Conservation (phyloP, 2,797 vertebrate species). For the Limosa lapponica region DNA sequence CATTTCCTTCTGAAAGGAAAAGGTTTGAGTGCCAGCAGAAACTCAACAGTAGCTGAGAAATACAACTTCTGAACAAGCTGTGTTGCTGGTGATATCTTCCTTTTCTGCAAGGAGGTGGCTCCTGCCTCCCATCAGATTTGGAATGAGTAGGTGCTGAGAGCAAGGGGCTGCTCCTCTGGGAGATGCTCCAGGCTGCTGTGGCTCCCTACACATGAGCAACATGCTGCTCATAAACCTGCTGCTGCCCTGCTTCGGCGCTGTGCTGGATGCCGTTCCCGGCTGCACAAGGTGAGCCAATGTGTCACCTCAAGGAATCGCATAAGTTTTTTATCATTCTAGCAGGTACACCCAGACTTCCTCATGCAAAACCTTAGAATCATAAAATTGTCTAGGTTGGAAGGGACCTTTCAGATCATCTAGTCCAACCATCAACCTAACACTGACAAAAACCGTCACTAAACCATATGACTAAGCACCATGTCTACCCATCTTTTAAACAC, state of each 20-base stretch:
- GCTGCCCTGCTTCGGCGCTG: background rate
- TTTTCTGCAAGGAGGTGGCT: background rate
- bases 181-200: background rate
- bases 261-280: background rate
- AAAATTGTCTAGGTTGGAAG: too few relatives aligned
- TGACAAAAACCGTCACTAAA: too few relatives aligned
- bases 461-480: too few relatives aligned
- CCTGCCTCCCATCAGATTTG: background rate
- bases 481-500: too few relatives aligned
- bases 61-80: background rate
- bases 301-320: background rate
- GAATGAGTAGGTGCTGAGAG: background rate
- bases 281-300: fast-evolving
- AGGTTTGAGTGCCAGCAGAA: background rate
- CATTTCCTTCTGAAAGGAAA: background rate
- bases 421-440: too few relatives aligned
- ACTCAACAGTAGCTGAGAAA: background rate
- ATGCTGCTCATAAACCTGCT: background rate
- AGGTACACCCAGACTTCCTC: background rate
- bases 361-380: background rate
- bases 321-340: background rate
- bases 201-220: background rate
- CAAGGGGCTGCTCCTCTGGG: background rate
- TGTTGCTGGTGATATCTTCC: background rate
- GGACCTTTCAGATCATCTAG: too few relatives aligned